Base-by-base conservation (phyloP, 2,888 invertebrate species). In the Tetramorium bicarinatum region DNA sequence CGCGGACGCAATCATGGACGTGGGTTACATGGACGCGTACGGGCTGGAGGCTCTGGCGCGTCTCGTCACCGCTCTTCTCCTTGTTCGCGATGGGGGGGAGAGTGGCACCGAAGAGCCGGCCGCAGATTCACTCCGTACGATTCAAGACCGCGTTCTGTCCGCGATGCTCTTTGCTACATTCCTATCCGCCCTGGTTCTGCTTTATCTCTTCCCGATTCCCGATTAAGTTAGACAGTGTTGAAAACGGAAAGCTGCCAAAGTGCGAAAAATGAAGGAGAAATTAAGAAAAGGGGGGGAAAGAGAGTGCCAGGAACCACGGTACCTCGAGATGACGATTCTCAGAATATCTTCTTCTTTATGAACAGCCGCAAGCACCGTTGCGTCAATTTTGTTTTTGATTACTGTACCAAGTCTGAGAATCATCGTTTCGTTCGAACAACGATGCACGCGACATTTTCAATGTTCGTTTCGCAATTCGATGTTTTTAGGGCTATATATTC, bases 141-240 rank as follows among this genome's bases (percentile, higher is more conserved):
- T 93, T 93, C 93, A 94, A 92, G 94, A 94, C 87, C 93, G 91
- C 89, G 92, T 93, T 88, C 88, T 94, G 85, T 94, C 95, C 91
- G 92, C 91, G 91, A 92, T 92, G 91, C 94, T 94, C 92, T 91
- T 94, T 87, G 91, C 95, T 90, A 94, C 95, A 93, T 96, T 96
- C 93, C 93, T 95, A 88, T 92, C 94, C 84, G 95, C 95, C 86
- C 91, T 96, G 90, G 94, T 94, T 91, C 91, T 96, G 88, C 95
- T 96, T 88, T 94, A 95, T 88, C 89, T 94, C 74, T 96, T 95
- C 92, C 96, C 96, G 76, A 94, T 96, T 81, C 95, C 96, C 69
- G 94, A 95, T 87, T 95, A 94, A 94, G 71, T 84, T 74, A 85
- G 83, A 86, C 62, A 29, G 61, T 69, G 77, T 79, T 80, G 87